Conservation (phyloP, 1,140 invertebrate genomes). For the Drosophila kepulauana region DNA sequence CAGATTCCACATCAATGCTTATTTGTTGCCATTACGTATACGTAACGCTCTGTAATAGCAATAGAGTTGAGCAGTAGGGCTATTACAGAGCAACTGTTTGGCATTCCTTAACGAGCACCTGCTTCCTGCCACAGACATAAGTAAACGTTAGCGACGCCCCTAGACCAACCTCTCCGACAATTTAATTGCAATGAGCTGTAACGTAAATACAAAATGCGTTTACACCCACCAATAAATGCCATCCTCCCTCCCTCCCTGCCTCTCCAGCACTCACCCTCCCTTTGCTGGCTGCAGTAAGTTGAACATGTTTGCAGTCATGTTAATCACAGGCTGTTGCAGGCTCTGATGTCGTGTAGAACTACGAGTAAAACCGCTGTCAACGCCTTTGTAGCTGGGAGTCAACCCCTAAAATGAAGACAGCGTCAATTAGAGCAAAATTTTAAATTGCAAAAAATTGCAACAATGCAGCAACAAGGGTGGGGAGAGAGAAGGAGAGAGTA, state of each 20-base stretch:
- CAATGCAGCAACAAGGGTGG: conserved; percentile 32
- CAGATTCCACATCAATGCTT: background rate
- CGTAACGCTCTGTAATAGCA: background rate
- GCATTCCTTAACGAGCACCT: conserved; percentile 5
- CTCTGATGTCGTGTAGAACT: conserved; percentile 22
- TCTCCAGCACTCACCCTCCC: conserved; percentile 36
- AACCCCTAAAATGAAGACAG: conserved; percentile 65
- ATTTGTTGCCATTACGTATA: background rate
- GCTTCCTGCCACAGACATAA: background rate
- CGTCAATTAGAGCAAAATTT: conserved; percentile 73
- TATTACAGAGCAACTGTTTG: background rate
- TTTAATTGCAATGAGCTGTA: conserved; percentile 62
- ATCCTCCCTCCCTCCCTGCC: background rate
- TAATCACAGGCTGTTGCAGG: conserved; percentile 64
- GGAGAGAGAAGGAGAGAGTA: conserved; percentile 4
- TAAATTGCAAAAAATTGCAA: conserved; percentile 83
- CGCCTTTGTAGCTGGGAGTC: conserved; percentile 55
- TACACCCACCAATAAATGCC: conserved; percentile 32
- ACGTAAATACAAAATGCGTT: conserved; percentile 43
- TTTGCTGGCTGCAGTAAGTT: background rate
- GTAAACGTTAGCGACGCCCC: conserved; percentile 39
- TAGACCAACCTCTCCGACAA: conserved; percentile 37
- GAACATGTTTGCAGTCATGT: conserved; percentile 64
- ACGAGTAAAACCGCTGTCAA: conserved; percentile 61
- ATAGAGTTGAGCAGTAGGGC: background rate